Conservation (phyloP, 2,797 vertebrate genomes). For the Myotis daubentonii region DNA sequence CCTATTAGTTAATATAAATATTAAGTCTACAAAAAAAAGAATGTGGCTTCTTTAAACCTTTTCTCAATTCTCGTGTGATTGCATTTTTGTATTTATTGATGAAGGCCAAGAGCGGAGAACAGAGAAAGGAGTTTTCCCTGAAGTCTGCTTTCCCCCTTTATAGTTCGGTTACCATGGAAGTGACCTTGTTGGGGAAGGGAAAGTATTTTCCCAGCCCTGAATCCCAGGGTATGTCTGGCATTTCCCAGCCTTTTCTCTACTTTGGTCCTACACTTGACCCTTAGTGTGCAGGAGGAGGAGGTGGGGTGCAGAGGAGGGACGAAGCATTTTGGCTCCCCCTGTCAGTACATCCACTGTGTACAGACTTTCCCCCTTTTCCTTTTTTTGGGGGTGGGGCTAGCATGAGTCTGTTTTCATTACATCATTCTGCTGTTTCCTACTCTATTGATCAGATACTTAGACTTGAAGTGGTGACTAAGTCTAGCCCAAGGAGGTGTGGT, state of each 20-base stretch:
- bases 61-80: not conserved
- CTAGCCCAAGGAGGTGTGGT: not conserved
- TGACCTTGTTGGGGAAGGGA: constrained; percentile 52
- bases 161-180: constrained; percentile 56
- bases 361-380: not conserved
- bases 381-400: not conserved
- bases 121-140: constrained; percentile 12
- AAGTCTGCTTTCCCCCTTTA: not conserved
- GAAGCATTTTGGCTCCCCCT: not conserved
- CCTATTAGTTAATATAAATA: not conserved
- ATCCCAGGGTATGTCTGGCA: constrained; percentile 14
- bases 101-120: not conserved
- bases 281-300: not conserved
- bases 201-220: constrained; percentile 33
- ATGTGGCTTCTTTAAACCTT: not conserved
- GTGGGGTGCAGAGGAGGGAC: not conserved
- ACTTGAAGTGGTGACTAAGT: not conserved
- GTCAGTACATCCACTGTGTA: not conserved
- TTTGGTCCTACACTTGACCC: not conserved
- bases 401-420: not conserved
- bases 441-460: not conserved
- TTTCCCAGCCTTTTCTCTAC: constrained; percentile 20
- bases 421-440: not conserved
- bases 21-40: not conserved
- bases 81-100: not conserved